Conservation (phyloP, 2,888 invertebrate species). For the Parnassius glacialis region DNA sequence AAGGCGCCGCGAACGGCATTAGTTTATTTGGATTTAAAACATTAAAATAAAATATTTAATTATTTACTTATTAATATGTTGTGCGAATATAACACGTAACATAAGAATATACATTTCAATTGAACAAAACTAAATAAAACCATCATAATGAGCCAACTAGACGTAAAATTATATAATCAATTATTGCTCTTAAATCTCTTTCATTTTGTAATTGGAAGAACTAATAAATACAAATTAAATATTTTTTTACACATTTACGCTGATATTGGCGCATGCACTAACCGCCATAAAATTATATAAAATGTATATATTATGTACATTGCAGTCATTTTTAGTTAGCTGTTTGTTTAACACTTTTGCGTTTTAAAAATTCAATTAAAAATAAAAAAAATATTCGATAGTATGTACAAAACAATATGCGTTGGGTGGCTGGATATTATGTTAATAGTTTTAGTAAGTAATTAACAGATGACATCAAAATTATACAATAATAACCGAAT, state of each 20-base stretch:
- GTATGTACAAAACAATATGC: no score
- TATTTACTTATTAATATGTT: slow-evolving; percentile 44
- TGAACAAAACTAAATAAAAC: slow-evolving; percentile 45
- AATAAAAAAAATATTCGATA: no score
- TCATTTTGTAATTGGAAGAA: slow-evolving; percentile 53
- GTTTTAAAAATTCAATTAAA: no score
- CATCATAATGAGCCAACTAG: slow-evolving; percentile 58
- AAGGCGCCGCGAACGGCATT: slow-evolving; percentile 17
- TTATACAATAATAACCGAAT: no score
- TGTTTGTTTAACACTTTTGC: no score
- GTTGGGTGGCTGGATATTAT: no score
- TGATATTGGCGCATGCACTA: not conserved
- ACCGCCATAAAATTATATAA: slow-evolving; percentile 1
- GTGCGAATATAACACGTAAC: slow-evolving; percentile 57
- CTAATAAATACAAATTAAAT: slow-evolving; percentile 23
- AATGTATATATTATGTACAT: slow-evolving; percentile 10
- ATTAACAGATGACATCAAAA: no score
- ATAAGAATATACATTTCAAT: slow-evolving; percentile 45
- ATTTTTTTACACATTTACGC: not conserved
- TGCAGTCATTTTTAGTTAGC: no score
- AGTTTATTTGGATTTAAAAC: slow-evolving; percentile 24
- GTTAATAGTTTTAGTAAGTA: no score
- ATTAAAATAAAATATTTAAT: slow-evolving; percentile 32
- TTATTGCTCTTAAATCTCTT: slow-evolving; percentile 69
- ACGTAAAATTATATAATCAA: slow-evolving; percentile 47